phyloP scores from a whole-genome alignment of 2,113 vertebrate genomes.

The Glaucomys volans region DNA sequence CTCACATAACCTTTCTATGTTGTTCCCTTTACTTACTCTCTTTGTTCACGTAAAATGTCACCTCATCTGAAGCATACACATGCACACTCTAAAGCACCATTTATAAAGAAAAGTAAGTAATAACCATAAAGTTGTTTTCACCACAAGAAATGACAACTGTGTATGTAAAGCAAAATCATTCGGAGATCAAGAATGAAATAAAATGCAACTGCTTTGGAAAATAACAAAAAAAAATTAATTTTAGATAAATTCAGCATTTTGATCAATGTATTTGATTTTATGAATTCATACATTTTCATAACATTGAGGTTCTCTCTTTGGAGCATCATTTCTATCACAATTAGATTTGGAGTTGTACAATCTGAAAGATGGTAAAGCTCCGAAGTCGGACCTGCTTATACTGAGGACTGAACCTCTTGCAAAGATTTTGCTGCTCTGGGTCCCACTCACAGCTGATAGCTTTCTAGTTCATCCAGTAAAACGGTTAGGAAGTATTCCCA shows the following conservation, averaged over 20 bases:
- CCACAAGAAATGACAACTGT: not conserved
- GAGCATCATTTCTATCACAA: not conserved
- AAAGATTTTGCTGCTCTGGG: not conserved
- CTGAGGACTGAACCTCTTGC: not conserved
- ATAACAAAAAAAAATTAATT: not conserved
- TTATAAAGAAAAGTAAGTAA: not conserved
- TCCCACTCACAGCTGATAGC: not conserved
- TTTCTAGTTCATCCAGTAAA: not conserved
- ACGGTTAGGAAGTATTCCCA: not conserved
- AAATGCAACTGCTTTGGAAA: not conserved
- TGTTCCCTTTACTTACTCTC: not conserved
- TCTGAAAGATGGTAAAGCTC: not conserved
- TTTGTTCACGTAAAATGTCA: not conserved
- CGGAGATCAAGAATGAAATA: not conserved
- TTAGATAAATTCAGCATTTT: not conserved
- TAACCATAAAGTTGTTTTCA: not conserved
- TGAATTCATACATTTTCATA: not conserved
- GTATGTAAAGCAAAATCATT: not conserved
- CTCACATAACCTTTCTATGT: not conserved
- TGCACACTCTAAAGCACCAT: not conserved
- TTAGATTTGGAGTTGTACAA: not conserved
- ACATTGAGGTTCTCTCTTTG: not conserved
- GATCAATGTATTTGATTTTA: not conserved
- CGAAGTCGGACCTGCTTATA: not conserved
- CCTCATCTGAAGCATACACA: not conserved